A percentile compares a stretch with the other conserved stretches of the same genome.
Conservation (phyloP, 2,888 invertebrate species). For the Drosophila ezoana region DNA sequence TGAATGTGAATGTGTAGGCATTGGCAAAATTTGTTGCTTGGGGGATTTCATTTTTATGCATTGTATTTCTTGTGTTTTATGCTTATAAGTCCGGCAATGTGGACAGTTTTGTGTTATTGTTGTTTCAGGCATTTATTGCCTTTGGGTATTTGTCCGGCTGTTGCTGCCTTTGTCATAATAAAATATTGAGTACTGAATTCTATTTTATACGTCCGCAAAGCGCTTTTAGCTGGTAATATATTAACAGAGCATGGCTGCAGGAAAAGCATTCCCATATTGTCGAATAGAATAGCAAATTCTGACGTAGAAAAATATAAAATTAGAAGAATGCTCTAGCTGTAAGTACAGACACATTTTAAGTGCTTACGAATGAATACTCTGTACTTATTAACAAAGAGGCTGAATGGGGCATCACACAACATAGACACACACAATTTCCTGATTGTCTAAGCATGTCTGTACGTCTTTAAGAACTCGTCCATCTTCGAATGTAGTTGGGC, state of each 20-base stretch:
- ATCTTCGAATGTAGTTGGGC: too few species aligned
- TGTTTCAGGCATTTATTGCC: slow-evolving; percentile 39
- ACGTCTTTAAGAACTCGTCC: too few species aligned
- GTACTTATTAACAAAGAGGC: too few species aligned
- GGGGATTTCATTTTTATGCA: slow-evolving; percentile 42
- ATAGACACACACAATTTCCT: too few species aligned
- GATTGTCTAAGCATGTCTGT: too few species aligned
- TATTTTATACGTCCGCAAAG: slow-evolving; percentile 41
- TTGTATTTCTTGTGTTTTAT: slow-evolving; percentile 56
- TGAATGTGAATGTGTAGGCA: slow-evolving; percentile 14
- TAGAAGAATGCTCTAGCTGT: neutral
- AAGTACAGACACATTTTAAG: too few species aligned
- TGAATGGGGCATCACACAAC: too few species aligned
- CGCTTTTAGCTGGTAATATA: slow-evolving; percentile 20
- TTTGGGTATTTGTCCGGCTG: slow-evolving; percentile 41
- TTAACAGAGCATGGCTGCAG: neutral
- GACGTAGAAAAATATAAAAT: slow-evolving; percentile 5
- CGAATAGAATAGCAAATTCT: neutral
- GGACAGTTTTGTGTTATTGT: slow-evolving; percentile 32
- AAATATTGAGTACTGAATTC: slow-evolving; percentile 56
- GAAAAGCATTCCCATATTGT: slow-evolving; percentile 4
- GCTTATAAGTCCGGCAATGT: slow-evolving; percentile 67
- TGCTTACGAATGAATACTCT: too few species aligned
- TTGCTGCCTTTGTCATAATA: slow-evolving; percentile 39
- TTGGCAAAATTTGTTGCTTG: slow-evolving; percentile 39